Evolutionary conservation across 1,140 invertebrate species (phyloP), one percentile per base, ranked within the genome.

Genomic region (Ostrea denselamellosa): DNA sequence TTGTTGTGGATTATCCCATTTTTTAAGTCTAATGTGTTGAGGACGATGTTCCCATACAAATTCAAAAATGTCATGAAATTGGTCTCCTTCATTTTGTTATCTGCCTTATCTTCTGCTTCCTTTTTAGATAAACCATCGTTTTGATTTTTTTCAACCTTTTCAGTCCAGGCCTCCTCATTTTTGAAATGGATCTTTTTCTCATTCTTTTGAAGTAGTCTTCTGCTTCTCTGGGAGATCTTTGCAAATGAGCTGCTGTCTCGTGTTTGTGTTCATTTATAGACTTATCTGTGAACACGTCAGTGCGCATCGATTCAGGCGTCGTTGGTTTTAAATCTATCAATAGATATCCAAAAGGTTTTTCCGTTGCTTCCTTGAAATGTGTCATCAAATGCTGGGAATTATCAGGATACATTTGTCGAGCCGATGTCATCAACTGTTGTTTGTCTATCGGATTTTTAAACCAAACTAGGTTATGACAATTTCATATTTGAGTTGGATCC

Each of bases 391-490:
- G 51, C 68, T 65, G 25, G 8, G 44, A 5, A 10, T 71, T 51
- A 10, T 77, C 62, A n/a, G 84, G 84, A 62, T 85, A 85, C 85
- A 71, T 86, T 62, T 86, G 85, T 86, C 85, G 85, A 68, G 85
- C 85, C 17, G 71, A 19, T 8, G 58, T 77, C 85, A 86, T 86
- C 22, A 71, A 10, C 51, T 44, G 65, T 22, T 86, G 86, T 22
- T 28, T 85, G 28, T 88, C 86, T 2, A 88, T 65, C 0, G 86
- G 89, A 28, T 90, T 87, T 28, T 90, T 85, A 52, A 86, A 90
- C 22, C 83, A 25, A 14, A 84, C 25, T 14, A 90, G 19, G 44
- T 87, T 87, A 81, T 89, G 88, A 82, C 87, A 85, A 65, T 88
- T 88, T 68, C 58, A 4, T 77, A 83, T 71, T 62, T 85, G 62